Conservation (phyloP, 2,113 vertebrate species). For the Labeo rohita region DNA sequence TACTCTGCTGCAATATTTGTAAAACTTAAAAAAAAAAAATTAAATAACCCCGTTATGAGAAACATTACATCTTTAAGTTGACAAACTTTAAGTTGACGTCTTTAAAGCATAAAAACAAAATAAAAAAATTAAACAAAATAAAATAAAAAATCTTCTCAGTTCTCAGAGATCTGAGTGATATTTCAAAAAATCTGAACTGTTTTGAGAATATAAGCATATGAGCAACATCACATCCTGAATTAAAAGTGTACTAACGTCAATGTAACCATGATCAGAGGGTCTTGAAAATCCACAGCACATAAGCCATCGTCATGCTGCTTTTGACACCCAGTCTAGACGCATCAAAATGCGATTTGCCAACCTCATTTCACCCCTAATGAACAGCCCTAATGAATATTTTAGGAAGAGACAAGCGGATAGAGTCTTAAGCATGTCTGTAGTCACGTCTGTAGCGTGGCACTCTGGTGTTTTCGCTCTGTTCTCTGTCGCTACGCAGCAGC, state of each 20-base stretch:
- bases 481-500: not conserved
- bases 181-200: not conserved
- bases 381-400: conserved; percentile 27
- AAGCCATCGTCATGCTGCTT: not conserved
- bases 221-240: not conserved
- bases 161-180: not conserved
- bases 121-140: too few relatives aligned
- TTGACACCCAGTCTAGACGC: conserved; percentile 6
- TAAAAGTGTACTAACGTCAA: not conserved
- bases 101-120: too few relatives aligned
- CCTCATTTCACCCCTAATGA: conserved; percentile 11
- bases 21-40: too few relatives aligned
- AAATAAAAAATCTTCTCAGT: too few relatives aligned
- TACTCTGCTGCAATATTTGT: too few relatives aligned
- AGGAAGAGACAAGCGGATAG: not conserved
- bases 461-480: not conserved
- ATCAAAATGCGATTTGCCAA: not conserved
- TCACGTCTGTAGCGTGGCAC: not conserved
- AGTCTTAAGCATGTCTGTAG: not conserved
- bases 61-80: too few relatives aligned
- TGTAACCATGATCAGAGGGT: not conserved
- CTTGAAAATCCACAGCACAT: not conserved
- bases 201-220: not conserved
- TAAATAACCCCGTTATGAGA: too few relatives aligned
- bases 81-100: too few relatives aligned